Evolutionary conservation across 30 jellyfish, hydroid and myxozoan species (phyloP).

Genomic region (Pseudorhiza aurosa): DNA sequence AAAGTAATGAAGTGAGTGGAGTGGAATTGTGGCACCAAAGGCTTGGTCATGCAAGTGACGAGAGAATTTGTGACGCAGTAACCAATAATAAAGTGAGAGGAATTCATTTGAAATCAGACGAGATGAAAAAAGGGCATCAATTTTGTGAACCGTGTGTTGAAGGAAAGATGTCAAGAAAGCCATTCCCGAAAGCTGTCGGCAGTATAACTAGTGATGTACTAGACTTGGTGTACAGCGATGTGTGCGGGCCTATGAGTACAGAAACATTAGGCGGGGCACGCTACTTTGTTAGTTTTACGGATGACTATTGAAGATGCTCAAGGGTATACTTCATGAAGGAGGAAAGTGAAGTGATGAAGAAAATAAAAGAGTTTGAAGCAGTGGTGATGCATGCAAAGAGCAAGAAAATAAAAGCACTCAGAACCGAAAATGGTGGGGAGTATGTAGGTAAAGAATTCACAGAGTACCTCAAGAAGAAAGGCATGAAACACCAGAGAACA

Average conservation of each 20-base stretch:
- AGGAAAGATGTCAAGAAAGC: no score
- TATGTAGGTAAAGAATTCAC: slow-evolving; percentile 44
- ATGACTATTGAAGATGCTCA: not conserved
- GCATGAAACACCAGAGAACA: slow-evolving; percentile 4
- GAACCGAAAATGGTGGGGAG: slow-evolving; percentile 29
- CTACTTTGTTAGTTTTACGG: slow-evolving; percentile 27
- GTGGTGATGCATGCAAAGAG: slow-evolving; percentile 2
- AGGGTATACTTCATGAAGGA: not conserved
- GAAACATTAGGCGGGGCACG: slow-evolving; percentile 50
- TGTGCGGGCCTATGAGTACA: slow-evolving; percentile 46
- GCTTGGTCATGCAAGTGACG: no score
- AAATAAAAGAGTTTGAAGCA: slow-evolving; percentile 26
- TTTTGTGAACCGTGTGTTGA: no score
- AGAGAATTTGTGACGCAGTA: no score
- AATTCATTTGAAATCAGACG: no score
- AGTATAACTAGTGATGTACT: slow-evolving; percentile 24
- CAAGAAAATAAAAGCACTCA: not conserved
- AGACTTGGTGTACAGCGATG: slow-evolving; percentile 49
- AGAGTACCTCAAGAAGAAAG: slow-evolving; percentile 9
- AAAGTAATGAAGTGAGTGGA: no score
- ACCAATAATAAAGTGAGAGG: no score
- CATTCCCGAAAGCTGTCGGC: not conserved
- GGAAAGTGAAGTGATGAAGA: slow-evolving; percentile 17
- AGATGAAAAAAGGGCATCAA: no score
- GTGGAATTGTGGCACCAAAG: no score